phyloP scores from a whole-genome alignment of 2,888 invertebrate genomes.

The Ellobium chinense region DNA sequence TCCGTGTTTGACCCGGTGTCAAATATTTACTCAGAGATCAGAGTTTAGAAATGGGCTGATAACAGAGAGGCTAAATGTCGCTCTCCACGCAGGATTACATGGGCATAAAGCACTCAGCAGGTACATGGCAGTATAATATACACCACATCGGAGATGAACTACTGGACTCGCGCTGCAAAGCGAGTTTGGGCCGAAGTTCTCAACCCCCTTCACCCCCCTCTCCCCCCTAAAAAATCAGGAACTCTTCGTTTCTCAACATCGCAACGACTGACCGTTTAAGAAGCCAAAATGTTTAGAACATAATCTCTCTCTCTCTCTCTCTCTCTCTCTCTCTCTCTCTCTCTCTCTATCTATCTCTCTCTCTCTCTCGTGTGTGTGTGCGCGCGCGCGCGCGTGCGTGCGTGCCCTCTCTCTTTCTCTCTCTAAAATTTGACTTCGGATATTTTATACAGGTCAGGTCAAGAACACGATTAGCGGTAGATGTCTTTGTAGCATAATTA shows the following conservation, averaged over 20 bases:
- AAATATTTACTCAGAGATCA: constrained; percentile 39
- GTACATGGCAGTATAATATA: background rate
- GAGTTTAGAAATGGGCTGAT: constrained; percentile 31
- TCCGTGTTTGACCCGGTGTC: constrained; percentile 3
- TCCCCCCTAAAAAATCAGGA: too few species aligned
- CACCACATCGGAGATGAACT: too few species aligned
- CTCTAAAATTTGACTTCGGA: too few species aligned
- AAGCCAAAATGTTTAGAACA: background rate
- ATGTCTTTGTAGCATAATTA: too few species aligned
- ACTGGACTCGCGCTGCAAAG: too few species aligned
- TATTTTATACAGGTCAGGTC: too few species aligned
- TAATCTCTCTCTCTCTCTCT: background rate
- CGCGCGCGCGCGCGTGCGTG: too few species aligned
- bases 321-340: constrained; percentile 10
- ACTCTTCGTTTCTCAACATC: background rate
- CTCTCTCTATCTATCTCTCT: constrained; percentile 8
- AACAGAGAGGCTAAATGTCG: constrained; percentile 14
- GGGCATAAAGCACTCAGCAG: background rate
- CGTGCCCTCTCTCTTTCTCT: constrained; percentile 16
- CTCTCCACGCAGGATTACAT: constrained; percentile 23
- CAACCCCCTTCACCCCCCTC: too few species aligned
- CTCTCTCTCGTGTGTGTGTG: background rate
- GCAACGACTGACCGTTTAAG: background rate
- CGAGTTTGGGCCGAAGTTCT: too few species aligned
- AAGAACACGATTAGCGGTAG: too few species aligned